These are phyloP conservation scores for Lomographa bimaculata DNA, from an alignment of 2,888 invertebrate genomes.

Conservation along the genomic window DNA sequence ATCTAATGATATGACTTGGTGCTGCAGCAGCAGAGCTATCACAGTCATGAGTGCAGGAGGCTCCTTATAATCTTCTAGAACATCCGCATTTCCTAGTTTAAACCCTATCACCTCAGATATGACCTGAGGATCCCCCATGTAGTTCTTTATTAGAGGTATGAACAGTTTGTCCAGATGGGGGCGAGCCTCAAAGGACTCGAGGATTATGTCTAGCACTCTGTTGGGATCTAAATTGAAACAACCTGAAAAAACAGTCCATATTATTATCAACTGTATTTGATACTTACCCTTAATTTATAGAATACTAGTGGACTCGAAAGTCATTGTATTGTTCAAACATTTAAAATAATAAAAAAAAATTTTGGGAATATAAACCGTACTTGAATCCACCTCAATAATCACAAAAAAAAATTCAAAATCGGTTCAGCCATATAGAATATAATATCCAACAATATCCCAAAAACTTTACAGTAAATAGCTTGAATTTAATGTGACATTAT, in stretches of 20 bases:
- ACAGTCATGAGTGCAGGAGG: slow-evolving; percentile 94
- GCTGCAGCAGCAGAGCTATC: slow-evolving; percentile 94
- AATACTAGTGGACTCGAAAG: too few relatives aligned
- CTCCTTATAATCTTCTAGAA: slow-evolving; percentile 83
- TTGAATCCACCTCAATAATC: too few relatives aligned
- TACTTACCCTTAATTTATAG: too few relatives aligned
- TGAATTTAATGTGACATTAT: too few relatives aligned
- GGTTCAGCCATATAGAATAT: too few relatives aligned
- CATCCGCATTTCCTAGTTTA: slow-evolving; percentile 90
- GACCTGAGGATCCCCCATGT: slow-evolving; percentile 91
- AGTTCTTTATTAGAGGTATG: slow-evolving; percentile 91
- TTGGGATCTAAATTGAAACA: slow-evolving; percentile 99
- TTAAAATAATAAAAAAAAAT: too few relatives aligned
- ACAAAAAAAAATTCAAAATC: too few relatives aligned
- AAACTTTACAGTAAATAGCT: too few relatives aligned
- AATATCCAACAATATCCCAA: too few relatives aligned
- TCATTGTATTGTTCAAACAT: too few relatives aligned
- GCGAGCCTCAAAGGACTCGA: slow-evolving; percentile 97
- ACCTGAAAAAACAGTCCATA: slow-evolving; percentile 83
- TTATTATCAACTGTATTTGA: too few relatives aligned
- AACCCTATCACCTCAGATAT: slow-evolving; percentile 98
- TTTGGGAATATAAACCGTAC: too few relatives aligned
- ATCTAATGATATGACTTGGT: slow-evolving; percentile 92
- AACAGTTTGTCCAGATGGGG: slow-evolving; percentile 91
- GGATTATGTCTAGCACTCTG: slow-evolving; percentile 96